These are phyloP conservation scores for Lutjanus campechanus DNA, from an alignment of 2,797 vertebrate genomes.

Conservation along the genomic window DNA sequence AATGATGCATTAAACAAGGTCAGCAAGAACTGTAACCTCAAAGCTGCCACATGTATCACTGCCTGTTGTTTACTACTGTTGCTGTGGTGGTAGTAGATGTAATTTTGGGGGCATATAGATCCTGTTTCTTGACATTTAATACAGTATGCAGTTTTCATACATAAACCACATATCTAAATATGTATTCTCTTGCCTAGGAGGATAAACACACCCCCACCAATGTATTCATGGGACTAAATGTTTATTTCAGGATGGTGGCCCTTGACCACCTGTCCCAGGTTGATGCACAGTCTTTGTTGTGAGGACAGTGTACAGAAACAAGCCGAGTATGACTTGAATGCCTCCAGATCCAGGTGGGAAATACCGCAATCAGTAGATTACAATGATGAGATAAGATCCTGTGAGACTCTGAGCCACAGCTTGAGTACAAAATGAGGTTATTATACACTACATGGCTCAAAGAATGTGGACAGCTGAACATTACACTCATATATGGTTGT, in stretches of 20 bases:
- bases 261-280: neutral
- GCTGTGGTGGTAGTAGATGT: no score
- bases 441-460: neutral
- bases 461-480: neutral
- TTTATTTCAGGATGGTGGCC: neutral
- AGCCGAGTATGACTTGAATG: neutral
- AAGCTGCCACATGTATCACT: neutral
- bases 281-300: neutral
- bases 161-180: no score
- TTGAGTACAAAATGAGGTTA: neutral
- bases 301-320: neutral
- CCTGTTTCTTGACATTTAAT: no score
- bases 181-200: no score
- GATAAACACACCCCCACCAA: no score
- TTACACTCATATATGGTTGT: no score
- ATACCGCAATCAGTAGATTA: slow-evolving; percentile 2
- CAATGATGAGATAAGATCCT: slow-evolving; percentile 1
- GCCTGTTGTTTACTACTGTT: no score
- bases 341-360: neutral
- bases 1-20: neutral
- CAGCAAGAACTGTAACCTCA: no score
- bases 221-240: no score
- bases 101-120: no score
- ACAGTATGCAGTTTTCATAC: no score
- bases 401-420: neutral